Evolutionary conservation across 1,140 invertebrate genomes (phyloP).

Genomic region (Drosophila obscura): DNA sequence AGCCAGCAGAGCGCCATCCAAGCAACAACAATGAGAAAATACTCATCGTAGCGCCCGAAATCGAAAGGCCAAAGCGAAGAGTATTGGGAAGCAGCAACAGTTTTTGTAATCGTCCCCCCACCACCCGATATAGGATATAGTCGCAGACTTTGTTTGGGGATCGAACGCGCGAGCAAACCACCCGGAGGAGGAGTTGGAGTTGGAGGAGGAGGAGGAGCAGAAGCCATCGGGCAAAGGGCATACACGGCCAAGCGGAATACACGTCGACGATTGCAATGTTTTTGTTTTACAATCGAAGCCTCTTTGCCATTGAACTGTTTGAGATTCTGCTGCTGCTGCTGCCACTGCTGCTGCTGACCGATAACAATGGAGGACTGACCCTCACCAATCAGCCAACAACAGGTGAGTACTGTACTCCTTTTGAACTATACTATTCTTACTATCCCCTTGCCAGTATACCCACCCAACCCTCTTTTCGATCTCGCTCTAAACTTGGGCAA

Average conservation of each 20-base stretch:
- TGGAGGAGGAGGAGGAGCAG: background rate
- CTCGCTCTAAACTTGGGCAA: slow-evolving; percentile 55
- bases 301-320: slow-evolving; percentile 70
- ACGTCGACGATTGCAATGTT: slow-evolving; percentile 72
- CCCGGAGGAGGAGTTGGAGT: background rate
- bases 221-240: slow-evolving; percentile 20
- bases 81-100: slow-evolving; percentile 5
- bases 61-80: slow-evolving; percentile 37
- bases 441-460: too few relatives aligned
- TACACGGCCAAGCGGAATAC: slow-evolving; percentile 39
- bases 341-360: slow-evolving; percentile 65
- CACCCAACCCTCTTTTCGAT: background rate
- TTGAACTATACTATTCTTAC: background rate
- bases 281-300: slow-evolving; percentile 76
- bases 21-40: slow-evolving; percentile 40
- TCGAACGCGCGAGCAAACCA: background rate
- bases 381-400: slow-evolving; percentile 74
- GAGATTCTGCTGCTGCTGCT: slow-evolving; percentile 75
- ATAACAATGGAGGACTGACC: slow-evolving; percentile 71
- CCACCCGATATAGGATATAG: background rate
- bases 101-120: slow-evolving; percentile 18
- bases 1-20: slow-evolving; percentile 4
- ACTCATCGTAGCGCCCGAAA: slow-evolving; percentile 7
- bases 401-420: slow-evolving; percentile 54
- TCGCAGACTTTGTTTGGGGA: slow-evolving; percentile 27